Evolutionary conservation across 2,113 vertebrate species (phyloP).

Genomic region (Empidonax alnorum): DNA sequence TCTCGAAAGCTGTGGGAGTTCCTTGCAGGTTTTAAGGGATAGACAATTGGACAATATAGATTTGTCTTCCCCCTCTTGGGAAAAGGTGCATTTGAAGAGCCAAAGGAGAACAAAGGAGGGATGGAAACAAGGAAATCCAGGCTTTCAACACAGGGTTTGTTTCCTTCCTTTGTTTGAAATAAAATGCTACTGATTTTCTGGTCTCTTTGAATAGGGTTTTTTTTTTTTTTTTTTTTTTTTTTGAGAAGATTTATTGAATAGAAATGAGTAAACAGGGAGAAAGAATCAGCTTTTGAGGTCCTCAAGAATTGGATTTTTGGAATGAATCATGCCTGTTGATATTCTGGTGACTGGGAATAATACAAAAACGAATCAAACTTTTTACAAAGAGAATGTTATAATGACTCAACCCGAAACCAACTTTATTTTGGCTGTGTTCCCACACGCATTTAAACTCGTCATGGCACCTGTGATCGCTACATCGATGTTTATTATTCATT

Average conservation of each 20-base stretch:
- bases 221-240: not conserved
- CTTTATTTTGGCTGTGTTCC: not conserved
- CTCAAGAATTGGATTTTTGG: not conserved
- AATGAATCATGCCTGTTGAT: not conserved
- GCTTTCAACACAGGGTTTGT: not conserved
- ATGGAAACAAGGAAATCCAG: not conserved
- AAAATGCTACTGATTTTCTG: not conserved
- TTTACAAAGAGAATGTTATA: not conserved
- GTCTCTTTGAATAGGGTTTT: not conserved
- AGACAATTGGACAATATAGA: slow-evolving; percentile 14
- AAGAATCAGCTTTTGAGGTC: not conserved
- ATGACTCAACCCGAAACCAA: not conserved
- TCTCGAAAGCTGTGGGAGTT: not conserved
- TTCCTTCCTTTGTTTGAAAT: not conserved
- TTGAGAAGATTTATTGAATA: not conserved
- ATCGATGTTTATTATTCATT: not conserved
- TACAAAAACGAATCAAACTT: not conserved
- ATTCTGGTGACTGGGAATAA: not conserved
- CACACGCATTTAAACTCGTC: not conserved
- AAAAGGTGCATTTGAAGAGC: not conserved
- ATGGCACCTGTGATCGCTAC: not conserved
- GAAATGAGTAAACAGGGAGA: not conserved
- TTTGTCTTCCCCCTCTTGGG: not conserved
- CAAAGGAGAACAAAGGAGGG: not conserved
- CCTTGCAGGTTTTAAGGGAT: slow-evolving; percentile 14